phyloP scores from a whole-genome alignment of 2,797 vertebrate genomes.

The Sciaenops ocellatus region DNA sequence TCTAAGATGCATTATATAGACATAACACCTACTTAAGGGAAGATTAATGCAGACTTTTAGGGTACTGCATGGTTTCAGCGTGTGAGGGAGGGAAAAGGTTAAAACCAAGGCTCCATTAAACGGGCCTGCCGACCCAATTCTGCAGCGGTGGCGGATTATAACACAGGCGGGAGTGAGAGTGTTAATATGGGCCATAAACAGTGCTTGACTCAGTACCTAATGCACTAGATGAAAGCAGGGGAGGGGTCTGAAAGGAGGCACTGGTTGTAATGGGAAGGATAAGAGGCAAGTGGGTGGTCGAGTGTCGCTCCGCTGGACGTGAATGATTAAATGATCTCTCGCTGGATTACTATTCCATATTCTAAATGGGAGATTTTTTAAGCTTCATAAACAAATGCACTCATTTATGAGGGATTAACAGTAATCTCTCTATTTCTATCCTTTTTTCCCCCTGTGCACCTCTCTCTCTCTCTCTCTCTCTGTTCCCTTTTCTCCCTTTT shows the following conservation, averaged over 20 bases:
- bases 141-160: conserved; percentile 73
- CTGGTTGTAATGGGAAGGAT: conserved; percentile 75
- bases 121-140: conserved; percentile 73
- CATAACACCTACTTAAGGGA: conserved; percentile 63
- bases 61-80: conserved; percentile 42
- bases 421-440: conserved; percentile 87
- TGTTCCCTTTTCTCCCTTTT: conserved; percentile 46
- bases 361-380: conserved; percentile 88
- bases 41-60: conserved; percentile 76
- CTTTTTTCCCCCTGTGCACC: conserved; percentile 49
- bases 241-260: conserved; percentile 40
- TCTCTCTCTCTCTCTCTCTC: conserved; percentile 37
- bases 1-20: conserved; percentile 59
- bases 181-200: conserved; percentile 79
- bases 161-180: conserved; percentile 75
- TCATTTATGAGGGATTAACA: conserved; percentile 87
- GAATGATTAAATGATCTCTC: conserved; percentile 85
- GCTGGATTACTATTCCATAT: conserved; percentile 89
- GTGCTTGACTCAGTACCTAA: conserved; percentile 58
- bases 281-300: conserved; percentile 54
- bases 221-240: conserved; percentile 52
- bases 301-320: conserved; percentile 64
- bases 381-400: conserved; percentile 90
- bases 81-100: conserved; percentile 66
- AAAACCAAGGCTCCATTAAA: conserved; percentile 79